These are phyloP conservation scores for Pomacea maculata DNA, from an alignment of 1,140 invertebrate genomes.

Conservation along the genomic window DNA sequence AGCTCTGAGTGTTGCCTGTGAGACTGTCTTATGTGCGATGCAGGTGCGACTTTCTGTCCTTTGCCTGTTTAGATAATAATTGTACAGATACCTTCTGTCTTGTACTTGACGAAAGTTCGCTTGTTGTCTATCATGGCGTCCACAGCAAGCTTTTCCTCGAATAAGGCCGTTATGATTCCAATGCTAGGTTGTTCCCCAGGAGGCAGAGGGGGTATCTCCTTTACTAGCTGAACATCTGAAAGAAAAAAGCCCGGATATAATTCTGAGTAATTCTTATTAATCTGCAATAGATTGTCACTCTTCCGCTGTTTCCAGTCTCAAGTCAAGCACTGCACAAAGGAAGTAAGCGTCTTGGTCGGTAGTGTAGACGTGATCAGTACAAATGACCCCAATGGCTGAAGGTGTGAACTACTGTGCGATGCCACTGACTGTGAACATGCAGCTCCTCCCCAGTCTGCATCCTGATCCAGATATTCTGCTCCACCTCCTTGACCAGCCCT, in stretches of 20 bases:
- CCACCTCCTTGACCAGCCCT: slow-evolving; percentile 49
- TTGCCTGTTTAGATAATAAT: neutral
- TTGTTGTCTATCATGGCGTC: slow-evolving; percentile 98
- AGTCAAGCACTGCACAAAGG: too few relatives aligned
- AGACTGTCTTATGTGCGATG: too few relatives aligned
- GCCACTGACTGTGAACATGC: slow-evolving; percentile 29
- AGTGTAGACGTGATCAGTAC: too few relatives aligned
- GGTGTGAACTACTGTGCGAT: neutral
- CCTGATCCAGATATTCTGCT: slow-evolving; percentile 52
- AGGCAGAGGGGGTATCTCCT: slow-evolving; percentile 91
- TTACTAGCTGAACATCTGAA: slow-evolving; percentile 70
- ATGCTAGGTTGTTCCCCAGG: slow-evolving; percentile 93
- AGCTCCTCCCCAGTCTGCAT: slow-evolving; percentile 40
- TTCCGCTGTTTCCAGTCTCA: too few relatives aligned
- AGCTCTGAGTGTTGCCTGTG: too few relatives aligned
- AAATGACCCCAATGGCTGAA: neutral
- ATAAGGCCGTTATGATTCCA: slow-evolving; percentile 96
- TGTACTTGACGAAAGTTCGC: slow-evolving; percentile 96
- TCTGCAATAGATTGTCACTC: too few relatives aligned
- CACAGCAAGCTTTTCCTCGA: slow-evolving; percentile 97
- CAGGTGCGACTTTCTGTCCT: too few relatives aligned
- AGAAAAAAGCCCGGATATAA: neutral
- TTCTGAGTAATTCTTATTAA: too few relatives aligned
- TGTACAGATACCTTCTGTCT: slow-evolving; percentile 64
- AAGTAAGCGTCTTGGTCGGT: too few relatives aligned